These are phyloP conservation scores for Enteromius argenteus DNA, from an alignment of 2,797 vertebrate species.

Conservation along the genomic window DNA sequence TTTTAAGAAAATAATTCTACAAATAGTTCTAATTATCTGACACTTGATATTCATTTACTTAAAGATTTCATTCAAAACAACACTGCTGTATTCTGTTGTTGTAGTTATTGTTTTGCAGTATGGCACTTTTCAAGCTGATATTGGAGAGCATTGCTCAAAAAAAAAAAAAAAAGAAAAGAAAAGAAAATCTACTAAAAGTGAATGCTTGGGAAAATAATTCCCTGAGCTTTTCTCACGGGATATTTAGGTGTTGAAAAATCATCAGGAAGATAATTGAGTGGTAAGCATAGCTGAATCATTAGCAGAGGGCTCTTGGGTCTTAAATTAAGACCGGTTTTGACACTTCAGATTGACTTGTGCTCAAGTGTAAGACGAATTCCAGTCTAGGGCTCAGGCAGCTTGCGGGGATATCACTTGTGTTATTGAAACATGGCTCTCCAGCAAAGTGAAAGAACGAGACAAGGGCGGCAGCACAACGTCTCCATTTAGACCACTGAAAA, in stretches of 20 bases:
- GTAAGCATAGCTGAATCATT: constrained; percentile 73
- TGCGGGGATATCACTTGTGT: constrained; percentile 20
- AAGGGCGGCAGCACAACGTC: constrained; percentile 68
- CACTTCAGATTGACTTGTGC: constrained; percentile 68
- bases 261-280: constrained; percentile 76
- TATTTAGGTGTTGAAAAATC: constrained; percentile 64
- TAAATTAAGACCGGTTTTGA: constrained; percentile 77
- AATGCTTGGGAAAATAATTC: constrained; percentile 27
- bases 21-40: too few species aligned
- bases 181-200: neutral
- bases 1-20: neutral
- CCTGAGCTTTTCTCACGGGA: constrained; percentile 65
- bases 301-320: constrained; percentile 69
- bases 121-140: neutral
- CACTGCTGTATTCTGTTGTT: neutral
- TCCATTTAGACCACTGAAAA: constrained; percentile 72
- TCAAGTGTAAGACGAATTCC: constrained; percentile 70
- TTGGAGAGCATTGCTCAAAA: neutral
- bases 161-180: neutral
- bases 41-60: neutral
- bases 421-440: constrained; percentile 40
- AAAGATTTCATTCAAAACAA: neutral
- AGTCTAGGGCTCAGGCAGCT: constrained; percentile 70
- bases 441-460: constrained; percentile 49
- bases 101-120: neutral